Evolutionary conservation across 2,113 vertebrate genomes (phyloP).

Genomic region (Gymnorhina tibicen): DNA sequence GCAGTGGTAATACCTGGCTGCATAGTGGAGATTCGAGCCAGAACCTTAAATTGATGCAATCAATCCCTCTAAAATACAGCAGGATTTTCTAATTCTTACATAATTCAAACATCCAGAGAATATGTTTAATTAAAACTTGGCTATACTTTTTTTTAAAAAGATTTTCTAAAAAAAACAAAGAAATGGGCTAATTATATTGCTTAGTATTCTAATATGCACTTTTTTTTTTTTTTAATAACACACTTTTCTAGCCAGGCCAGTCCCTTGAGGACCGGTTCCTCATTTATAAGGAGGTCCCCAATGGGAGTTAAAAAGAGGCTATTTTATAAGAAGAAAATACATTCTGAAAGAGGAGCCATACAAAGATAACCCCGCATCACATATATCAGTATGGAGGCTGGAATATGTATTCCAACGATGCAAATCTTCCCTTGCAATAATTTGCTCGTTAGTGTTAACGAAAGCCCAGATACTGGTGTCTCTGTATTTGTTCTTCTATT

Average conservation of each 20-base stretch:
- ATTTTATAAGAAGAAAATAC: conserved; percentile 49
- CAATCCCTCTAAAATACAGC: conserved; percentile 12
- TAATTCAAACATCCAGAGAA: conserved; percentile 64
- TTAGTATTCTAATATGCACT: conserved; percentile 53
- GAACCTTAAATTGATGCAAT: conserved; percentile 5
- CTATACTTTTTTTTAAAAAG: conserved; percentile 26
- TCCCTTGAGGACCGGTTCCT: conserved; percentile 69
- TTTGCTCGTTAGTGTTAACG: conserved; percentile 40
- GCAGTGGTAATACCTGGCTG: not conserved
- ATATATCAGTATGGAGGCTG: conserved; percentile 38
- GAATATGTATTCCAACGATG: conserved; percentile 2
- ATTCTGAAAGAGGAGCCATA: conserved; percentile 39
- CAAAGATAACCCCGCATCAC: not conserved
- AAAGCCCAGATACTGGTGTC: conserved; percentile 2
- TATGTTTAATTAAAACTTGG: conserved; percentile 75
- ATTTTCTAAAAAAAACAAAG: conserved; percentile 48
- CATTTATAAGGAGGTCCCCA: conserved; percentile 71
- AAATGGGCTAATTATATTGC: conserved; percentile 69
- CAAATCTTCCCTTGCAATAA: conserved; percentile 27
- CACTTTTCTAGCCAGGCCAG: conserved; percentile 65
- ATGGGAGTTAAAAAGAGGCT: conserved; percentile 63
- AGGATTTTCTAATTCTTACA: conserved; percentile 12
- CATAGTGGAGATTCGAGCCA: not conserved
- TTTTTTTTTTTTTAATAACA: conserved; percentile 63
- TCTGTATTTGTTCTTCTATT: conserved; percentile 42